Conservation (phyloP, 2,113 vertebrate genomes). For the Anoura caudifer region DNA sequence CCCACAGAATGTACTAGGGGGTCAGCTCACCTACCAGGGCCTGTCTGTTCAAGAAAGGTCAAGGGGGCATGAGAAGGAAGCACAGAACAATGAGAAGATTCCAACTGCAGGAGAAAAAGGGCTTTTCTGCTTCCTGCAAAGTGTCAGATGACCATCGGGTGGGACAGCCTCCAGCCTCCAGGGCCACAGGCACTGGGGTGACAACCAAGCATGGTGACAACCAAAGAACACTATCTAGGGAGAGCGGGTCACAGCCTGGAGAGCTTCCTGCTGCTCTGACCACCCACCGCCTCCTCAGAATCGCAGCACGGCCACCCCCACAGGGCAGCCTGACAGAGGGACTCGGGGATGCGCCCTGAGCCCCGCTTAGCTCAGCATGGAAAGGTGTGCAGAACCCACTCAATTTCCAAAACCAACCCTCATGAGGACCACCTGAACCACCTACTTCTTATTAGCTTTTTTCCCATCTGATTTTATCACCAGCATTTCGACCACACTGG, state of each 20-base stretch:
- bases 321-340: too few species aligned
- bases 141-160: background rate
- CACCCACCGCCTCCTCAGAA: background rate
- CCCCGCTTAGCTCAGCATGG: background rate
- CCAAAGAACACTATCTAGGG: background rate
- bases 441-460: background rate
- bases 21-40: background rate
- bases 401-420: background rate
- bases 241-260: rapidly evolving
- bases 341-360: too few species aligned
- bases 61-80: background rate
- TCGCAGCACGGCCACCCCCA: too few species aligned
- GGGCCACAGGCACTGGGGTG: background rate
- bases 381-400: background rate
- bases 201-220: background rate
- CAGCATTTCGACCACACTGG: background rate
- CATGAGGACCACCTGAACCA: background rate
- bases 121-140: background rate
- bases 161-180: background rate
- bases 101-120: background rate
- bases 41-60: background rate
- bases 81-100: background rate
- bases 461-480: background rate
- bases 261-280: background rate
- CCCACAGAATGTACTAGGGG: background rate